Conservation (phyloP, 2,797 vertebrate species). For the Orestias chungarensis region DNA sequence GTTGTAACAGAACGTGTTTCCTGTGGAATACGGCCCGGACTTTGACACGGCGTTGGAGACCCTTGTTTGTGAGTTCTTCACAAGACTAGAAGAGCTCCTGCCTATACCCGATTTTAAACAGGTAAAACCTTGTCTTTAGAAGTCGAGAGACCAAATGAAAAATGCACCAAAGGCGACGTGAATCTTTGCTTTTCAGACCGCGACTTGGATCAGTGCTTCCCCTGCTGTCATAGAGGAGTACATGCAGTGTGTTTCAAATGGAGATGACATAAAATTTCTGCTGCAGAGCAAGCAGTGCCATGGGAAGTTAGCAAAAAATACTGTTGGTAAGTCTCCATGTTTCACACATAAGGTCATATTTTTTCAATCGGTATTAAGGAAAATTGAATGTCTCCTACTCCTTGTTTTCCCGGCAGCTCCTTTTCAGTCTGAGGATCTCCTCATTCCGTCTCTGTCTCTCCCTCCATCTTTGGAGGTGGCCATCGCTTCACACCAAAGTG, state of each 20-base stretch:
- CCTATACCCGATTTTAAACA: conserved; percentile 80
- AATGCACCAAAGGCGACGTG: neutral
- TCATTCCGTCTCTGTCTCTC: conserved; percentile 74
- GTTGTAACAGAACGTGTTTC: conserved; percentile 75
- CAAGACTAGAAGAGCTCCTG: conserved; percentile 75
- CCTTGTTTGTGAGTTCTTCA: conserved; percentile 77
- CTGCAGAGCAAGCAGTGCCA: conserved; percentile 80
- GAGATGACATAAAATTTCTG: conserved; percentile 78
- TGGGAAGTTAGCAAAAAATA: conserved; percentile 72
- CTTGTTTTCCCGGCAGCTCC: conserved; percentile 52
- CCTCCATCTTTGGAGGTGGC: conserved; percentile 77
- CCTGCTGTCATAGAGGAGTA: conserved; percentile 78
- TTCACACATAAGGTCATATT: neutral
- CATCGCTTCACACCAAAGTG: conserved; percentile 72
- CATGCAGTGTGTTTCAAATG: conserved; percentile 78
- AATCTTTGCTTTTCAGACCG: conserved; percentile 55
- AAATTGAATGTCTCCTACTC: neutral
- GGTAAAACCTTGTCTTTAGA: conserved; percentile 37
- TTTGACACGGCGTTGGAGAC: conserved; percentile 78
- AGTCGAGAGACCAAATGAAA: neutral
- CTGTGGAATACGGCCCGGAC: conserved; percentile 77
- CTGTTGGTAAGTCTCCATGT: conserved; percentile 53
- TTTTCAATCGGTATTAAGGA: neutral
- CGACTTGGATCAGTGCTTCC: conserved; percentile 75
- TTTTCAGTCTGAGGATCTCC: conserved; percentile 76